Percentiles rank a stretch among this genome's conserved stretches.
Evolutionary conservation across 2,797 vertebrate genomes (phyloP).

Genomic region (Acropternis orthonyx): DNA sequence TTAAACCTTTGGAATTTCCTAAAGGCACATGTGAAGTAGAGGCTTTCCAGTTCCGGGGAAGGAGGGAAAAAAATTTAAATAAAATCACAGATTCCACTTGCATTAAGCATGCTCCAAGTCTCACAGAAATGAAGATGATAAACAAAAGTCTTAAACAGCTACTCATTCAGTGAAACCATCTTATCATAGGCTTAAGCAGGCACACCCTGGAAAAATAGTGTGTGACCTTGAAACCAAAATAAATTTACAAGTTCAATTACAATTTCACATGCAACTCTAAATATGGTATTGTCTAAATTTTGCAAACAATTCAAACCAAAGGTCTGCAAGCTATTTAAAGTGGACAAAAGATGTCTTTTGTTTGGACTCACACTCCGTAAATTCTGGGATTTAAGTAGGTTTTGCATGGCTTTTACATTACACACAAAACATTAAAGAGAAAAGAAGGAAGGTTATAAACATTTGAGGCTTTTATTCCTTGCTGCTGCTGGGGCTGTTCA

Average conservation of each 20-base stretch:
- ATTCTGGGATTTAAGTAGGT: background rate
- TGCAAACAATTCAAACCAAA: constrained; percentile 2
- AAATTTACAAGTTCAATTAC: background rate
- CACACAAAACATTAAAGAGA: background rate
- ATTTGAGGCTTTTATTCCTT: background rate
- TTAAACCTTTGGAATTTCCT: constrained; percentile 42
- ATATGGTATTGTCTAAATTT: background rate
- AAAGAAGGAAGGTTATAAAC: background rate
- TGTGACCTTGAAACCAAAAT: constrained; percentile 32
- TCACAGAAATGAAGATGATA: constrained; percentile 26
- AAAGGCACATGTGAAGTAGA: background rate
- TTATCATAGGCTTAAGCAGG: constrained; percentile 30
- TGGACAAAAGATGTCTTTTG: background rate
- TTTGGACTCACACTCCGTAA: background rate
- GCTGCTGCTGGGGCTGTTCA: background rate
- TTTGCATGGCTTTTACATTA: background rate
- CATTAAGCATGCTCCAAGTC: constrained; percentile 6
- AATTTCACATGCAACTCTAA: background rate
- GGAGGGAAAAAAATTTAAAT: background rate
- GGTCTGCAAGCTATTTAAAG: background rate
- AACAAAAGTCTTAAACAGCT: constrained; percentile 17
- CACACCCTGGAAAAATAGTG: constrained; percentile 48
- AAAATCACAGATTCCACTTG: background rate
- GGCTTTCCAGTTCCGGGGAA: background rate
- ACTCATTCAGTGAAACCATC: constrained; percentile 13